phyloP scores from a whole-genome alignment of 2,797 vertebrate species.

The Tapera naevia region DNA sequence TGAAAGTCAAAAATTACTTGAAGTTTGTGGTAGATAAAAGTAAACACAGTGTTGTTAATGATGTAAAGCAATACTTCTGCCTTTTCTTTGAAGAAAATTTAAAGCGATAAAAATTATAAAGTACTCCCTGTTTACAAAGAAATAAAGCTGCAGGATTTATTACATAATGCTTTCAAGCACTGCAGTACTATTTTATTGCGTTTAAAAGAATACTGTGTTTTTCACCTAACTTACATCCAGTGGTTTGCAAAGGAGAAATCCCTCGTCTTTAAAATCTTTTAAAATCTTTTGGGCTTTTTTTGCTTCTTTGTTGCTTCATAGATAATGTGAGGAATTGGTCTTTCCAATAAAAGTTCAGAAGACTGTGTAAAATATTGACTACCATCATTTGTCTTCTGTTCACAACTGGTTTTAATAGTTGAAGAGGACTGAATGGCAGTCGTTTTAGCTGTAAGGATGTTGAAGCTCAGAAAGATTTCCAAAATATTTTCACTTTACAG shows the following conservation, averaged over 20 bases:
- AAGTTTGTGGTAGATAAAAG: not conserved
- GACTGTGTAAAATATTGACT: not conserved
- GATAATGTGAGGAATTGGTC: not conserved
- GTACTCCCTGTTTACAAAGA: not conserved
- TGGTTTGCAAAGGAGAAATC: not conserved
- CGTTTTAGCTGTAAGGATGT: not conserved
- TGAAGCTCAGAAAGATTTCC: not conserved
- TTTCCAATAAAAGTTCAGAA: not conserved
- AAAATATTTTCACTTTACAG: not conserved
- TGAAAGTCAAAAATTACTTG: not conserved
- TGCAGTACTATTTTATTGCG: not conserved
- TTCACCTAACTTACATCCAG: not conserved
- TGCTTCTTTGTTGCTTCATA: not conserved
- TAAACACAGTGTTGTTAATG: not conserved
- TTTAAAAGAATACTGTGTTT: not conserved
- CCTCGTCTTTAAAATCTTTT: not conserved
- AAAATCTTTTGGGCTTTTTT: not conserved
- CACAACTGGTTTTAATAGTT: not conserved
- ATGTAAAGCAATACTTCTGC: not conserved
- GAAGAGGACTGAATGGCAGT: not conserved
- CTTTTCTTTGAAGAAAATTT: not conserved
- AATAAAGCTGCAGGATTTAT: not conserved
- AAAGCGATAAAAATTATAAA: not conserved
- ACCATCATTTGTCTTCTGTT: not conserved
- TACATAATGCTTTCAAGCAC: not conserved